Conservation (phyloP, 2,797 vertebrate genomes). For the Cygnus olor region DNA sequence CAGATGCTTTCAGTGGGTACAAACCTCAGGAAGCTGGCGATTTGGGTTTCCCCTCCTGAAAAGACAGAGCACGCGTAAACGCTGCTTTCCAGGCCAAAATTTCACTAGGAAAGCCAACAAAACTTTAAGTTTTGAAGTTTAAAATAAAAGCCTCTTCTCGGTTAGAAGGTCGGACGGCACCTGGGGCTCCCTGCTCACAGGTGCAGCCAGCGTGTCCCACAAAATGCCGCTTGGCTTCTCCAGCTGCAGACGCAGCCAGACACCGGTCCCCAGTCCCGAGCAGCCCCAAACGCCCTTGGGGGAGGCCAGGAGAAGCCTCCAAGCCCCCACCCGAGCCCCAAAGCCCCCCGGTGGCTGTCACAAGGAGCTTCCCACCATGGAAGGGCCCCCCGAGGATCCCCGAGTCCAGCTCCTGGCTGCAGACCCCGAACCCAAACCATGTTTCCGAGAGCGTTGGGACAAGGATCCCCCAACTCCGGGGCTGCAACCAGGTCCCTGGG, state of each 20-base stretch:
- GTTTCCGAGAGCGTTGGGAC: too few species aligned
- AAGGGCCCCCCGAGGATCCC: too few species aligned
- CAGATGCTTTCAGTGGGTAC: rapidly evolving
- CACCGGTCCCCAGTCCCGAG: neutral
- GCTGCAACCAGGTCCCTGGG: too few species aligned
- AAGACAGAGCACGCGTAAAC: neutral
- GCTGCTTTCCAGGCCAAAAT: neutral
- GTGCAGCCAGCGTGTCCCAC: rapidly evolving
- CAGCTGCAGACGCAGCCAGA: too few species aligned
- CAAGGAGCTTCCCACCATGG: too few species aligned
- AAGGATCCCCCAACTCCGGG: too few species aligned
- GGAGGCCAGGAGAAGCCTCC: neutral
- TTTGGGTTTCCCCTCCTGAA: neutral
- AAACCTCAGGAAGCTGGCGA: neutral
- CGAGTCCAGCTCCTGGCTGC: too few species aligned
- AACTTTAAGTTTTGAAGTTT: neutral
- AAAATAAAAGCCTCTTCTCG: neutral
- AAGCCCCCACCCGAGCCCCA: neutral
- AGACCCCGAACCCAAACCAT: too few species aligned
- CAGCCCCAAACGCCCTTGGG: too few species aligned
- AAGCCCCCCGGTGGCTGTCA: too few species aligned
- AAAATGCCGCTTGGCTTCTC: rapidly evolving
- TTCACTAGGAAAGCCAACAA: neutral
- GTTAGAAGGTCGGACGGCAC: rapidly evolving
- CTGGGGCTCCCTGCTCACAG: rapidly evolving